These are phyloP conservation scores for Acrossocheilus wenchowensis DNA, from an alignment of 2,797 vertebrate species.

Conservation along the genomic window DNA sequence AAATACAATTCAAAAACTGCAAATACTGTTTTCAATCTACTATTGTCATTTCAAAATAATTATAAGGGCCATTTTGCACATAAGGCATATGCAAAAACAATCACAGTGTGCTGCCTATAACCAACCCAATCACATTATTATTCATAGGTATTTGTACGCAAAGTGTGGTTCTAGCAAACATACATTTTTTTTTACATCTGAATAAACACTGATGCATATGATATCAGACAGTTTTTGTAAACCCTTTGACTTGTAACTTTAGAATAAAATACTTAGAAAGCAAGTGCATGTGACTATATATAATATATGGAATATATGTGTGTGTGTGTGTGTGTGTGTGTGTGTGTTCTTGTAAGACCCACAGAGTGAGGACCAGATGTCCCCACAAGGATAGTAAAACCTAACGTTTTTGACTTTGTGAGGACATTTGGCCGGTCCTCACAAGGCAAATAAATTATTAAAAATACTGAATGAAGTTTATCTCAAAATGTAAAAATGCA, in stretches of 20 bases:
- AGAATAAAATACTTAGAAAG: background rate
- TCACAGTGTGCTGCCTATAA: background rate
- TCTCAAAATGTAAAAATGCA: too few relatives aligned
- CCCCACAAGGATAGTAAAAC: too few relatives aligned
- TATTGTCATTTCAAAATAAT: conserved; percentile 13
- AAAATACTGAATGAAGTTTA: too few relatives aligned
- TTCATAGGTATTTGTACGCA: conserved; percentile 26
- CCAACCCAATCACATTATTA: background rate
- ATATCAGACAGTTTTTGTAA: background rate
- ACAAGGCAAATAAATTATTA: too few relatives aligned
- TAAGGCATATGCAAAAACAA: background rate
- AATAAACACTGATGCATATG: conserved; percentile 7
- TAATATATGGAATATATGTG: background rate
- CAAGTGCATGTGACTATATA: background rate
- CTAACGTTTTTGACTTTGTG: too few relatives aligned
- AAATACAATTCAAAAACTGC: background rate
- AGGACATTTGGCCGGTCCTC: too few relatives aligned
- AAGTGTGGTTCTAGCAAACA: background rate
- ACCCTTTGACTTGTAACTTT: background rate
- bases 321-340: too few relatives aligned
- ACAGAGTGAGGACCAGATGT: too few relatives aligned
- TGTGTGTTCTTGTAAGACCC: too few relatives aligned
- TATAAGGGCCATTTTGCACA: background rate
- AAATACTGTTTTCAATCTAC: background rate
- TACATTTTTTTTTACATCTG: background rate